Evolutionary conservation across 92 coral and sea anemone species (phyloP).

Genomic region (Epizoanthus illoricatus): DNA sequence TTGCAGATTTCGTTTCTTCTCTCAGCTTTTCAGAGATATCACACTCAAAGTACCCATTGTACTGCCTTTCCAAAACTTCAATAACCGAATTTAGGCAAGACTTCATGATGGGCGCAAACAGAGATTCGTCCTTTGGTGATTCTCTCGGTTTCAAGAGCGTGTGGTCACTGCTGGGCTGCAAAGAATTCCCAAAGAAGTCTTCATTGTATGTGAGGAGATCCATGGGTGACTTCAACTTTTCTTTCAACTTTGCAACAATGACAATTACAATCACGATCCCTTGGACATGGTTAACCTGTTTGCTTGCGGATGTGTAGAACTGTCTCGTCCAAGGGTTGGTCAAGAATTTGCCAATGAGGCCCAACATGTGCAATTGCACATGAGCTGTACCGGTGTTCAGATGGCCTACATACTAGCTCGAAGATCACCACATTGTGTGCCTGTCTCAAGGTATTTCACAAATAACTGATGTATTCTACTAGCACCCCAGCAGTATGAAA

Average conservation of each 20-base stretch:
- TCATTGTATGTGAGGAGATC: not conserved
- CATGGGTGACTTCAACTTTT: not conserved
- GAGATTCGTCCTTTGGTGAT: not conserved
- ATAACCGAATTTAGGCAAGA: not conserved
- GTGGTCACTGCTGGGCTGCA: not conserved
- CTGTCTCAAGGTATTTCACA: not conserved
- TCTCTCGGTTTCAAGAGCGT: not conserved
- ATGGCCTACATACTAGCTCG: not conserved
- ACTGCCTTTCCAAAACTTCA: constrained; percentile 1
- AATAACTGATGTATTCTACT: not conserved
- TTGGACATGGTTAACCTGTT: not conserved
- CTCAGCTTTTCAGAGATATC: not conserved
- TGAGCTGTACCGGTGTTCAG: not conserved
- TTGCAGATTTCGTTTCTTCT: constrained; percentile 13
- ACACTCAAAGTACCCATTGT: not conserved
- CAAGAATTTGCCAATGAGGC: too few species aligned
- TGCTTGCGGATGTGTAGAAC: not conserved
- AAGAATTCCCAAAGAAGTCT: not conserved
- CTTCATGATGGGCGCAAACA: not conserved
- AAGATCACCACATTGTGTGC: not conserved
- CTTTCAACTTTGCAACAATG: not conserved
- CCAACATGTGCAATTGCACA: too few species aligned
- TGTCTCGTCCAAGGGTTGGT: not conserved
- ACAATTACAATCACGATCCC: not conserved
- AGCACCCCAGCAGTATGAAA: constrained; percentile 8